Percentiles rank a stretch among this genome's conserved stretches.
These are phyloP conservation scores for Malaclemys terrapin DNA, from an alignment of 2,113 vertebrate genomes.

Conservation along the genomic window DNA sequence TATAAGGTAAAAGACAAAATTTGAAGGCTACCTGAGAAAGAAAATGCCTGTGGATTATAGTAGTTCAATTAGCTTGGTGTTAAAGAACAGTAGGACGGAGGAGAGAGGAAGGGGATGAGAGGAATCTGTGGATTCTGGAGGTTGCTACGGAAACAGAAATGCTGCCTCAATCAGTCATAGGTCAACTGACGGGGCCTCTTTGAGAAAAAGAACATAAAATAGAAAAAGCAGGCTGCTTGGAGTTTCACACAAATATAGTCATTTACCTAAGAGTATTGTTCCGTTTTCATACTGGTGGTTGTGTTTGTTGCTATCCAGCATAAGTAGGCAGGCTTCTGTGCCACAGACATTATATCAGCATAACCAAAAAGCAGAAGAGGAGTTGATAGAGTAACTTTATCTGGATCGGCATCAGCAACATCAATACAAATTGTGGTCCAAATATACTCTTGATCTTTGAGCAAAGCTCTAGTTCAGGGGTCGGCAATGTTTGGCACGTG, in stretches of 20 bases:
- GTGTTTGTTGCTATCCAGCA: neutral
- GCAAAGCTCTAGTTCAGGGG: neutral
- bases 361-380: neutral
- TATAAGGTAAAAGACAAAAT: neutral
- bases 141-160: slow-evolving; percentile 82
- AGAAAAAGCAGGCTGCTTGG: neutral
- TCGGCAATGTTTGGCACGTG: no score
- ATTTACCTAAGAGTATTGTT: neutral
- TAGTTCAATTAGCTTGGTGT: neutral
- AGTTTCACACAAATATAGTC: neutral
- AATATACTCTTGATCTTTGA: neutral
- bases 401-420: neutral
- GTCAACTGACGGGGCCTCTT: slow-evolving; percentile 60
- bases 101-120: neutral
- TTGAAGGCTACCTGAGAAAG: neutral
- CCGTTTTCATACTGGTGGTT: neutral
- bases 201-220: neutral
- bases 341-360: neutral
- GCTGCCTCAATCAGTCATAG: slow-evolving; percentile 77
- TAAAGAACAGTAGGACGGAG: neutral
- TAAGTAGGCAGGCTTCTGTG: accelerated
- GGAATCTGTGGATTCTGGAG: neutral
- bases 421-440: neutral
- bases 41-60: neutral
- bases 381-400: neutral